Evolutionary conservation across 2,113 vertebrate genomes (phyloP).

Genomic region (Tor tambroides): DNA sequence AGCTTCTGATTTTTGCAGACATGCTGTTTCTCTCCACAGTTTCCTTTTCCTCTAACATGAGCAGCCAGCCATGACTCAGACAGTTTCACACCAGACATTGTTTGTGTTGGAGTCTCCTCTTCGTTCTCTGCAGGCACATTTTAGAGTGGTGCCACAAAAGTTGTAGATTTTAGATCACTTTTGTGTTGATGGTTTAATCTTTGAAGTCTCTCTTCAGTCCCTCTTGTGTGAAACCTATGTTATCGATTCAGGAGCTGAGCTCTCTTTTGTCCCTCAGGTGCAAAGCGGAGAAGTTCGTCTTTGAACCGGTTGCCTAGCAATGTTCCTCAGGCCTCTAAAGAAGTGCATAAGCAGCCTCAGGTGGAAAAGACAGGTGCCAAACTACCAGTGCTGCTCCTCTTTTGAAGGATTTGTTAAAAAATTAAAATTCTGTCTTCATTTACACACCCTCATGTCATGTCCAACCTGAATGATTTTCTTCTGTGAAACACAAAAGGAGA

Average conservation of each 20-base stretch:
- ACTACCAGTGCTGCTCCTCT: constrained; percentile 14
- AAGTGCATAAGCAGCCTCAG: constrained; percentile 79
- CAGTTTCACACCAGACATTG: constrained; percentile 37
- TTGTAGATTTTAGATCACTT: background rate
- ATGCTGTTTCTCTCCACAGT: constrained; percentile 54
- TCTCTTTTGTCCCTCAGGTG: constrained; percentile 82
- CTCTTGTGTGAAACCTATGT: constrained; percentile 31
- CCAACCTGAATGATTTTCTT: background rate
- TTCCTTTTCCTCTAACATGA: constrained; percentile 47
- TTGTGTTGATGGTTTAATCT: background rate
- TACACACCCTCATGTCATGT: background rate
- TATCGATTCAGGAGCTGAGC: constrained; percentile 52
- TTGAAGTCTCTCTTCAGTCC: constrained; percentile 14
- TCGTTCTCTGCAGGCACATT: constrained; percentile 29
- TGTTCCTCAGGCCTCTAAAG: constrained; percentile 80
- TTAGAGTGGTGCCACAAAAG: background rate
- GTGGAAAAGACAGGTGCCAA: constrained; percentile 86
- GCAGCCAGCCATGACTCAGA: constrained; percentile 39
- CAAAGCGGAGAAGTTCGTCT: constrained; percentile 84
- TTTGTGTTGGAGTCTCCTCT: constrained; percentile 41
- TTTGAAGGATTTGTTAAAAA: background rate
- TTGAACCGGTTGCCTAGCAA: constrained; percentile 89
- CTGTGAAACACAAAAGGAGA: background rate
- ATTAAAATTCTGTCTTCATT: background rate
- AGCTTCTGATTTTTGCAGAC: constrained; percentile 26